Percentiles rank a stretch among this genome's conserved stretches.
phyloP scores from a whole-genome alignment of 1,140 invertebrate genomes.

The Subanguina moxae region DNA sequence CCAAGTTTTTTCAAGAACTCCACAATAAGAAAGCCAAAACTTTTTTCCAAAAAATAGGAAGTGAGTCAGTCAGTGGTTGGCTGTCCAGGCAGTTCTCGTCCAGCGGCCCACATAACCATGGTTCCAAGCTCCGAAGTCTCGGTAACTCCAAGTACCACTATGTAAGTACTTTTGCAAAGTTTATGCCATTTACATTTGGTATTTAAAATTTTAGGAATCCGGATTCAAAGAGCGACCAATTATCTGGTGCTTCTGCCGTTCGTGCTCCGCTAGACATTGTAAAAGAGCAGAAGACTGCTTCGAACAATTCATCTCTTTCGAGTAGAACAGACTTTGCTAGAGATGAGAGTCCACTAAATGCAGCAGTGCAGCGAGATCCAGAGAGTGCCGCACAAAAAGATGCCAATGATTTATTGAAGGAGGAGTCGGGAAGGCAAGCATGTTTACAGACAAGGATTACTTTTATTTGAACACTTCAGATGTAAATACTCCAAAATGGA shows the following conservation, averaged over 20 bases:
- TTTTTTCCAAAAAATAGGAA: no score
- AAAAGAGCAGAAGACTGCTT: background rate
- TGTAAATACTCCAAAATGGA: slow-evolving; percentile 46
- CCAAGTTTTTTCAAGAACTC: no score
- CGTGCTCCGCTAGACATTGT: background rate
- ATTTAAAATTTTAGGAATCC: background rate
- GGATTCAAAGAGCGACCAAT: background rate
- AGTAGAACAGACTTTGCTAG: background rate
- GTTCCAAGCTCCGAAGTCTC: slow-evolving; percentile 31
- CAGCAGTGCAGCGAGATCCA: slow-evolving; percentile 2
- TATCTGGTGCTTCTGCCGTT: background rate
- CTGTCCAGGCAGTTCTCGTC: background rate
- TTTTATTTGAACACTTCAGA: slow-evolving; percentile 14
- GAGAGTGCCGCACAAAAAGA: background rate
- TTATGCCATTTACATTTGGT: no score
- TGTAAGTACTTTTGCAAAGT: no score
- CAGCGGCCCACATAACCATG: slow-evolving; percentile 17
- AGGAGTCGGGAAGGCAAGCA: background rate
- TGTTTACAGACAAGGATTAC: no score
- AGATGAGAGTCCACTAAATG: slow-evolving; percentile 9
- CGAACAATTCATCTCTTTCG: background rate
- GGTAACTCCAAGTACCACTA: slow-evolving; percentile 11
- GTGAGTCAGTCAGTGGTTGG: slow-evolving; percentile 23
- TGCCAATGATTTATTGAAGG: slow-evolving; percentile 11
- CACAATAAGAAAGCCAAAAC: no score